Base-by-base conservation (phyloP, 2,797 vertebrate species). In the Chiroxiphia lanceolata region DNA sequence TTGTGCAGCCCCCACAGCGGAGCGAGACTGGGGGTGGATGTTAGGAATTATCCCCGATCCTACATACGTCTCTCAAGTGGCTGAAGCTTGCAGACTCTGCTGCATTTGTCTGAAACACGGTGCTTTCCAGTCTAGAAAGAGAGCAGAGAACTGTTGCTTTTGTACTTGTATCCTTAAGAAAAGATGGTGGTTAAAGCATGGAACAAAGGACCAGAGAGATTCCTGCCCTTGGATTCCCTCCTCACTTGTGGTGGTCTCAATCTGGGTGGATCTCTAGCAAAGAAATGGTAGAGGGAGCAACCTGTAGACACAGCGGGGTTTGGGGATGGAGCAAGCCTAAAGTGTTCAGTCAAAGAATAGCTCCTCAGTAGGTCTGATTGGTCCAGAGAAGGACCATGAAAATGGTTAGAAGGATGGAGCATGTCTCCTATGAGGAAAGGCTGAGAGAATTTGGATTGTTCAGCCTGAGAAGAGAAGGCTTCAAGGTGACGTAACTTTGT, bases 11-110 rank as follows among this genome's bases (percentile, higher is more conserved):
- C 93, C 91, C 95, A 93, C 95, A 94, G 56, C 4, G 1, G 90
- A 96, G 93, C 13, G 77, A 95, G 95, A 95, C 90, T 90, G 92
- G 95, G 79, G 95, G 93, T 91, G 94, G 93, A 93, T 96, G 95
- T 92, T 93, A 82, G 87, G 94, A 94, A 95, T 95, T 95, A 95
- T 96, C 89, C 83, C 81, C 45, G 34, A 70, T 97, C 90, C 90
- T 93, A 95, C 95, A 67, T 80, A 44, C 13, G 69, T 96, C 87
- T 96, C 87, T 95, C 25, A 2, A 63, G 87, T 93, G 96, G 89
- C 87, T 96, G 95, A 78, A 96, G 89, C 91, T 85, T 92, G 85
- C 93, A 89, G 83, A 42, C 83, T 96, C 88, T 63, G 74, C 83
- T 84, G 89, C 20, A 0, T 90, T 95, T 71, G 89, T 85, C 95